Evolutionary conservation across 2,888 invertebrate genomes (phyloP), one percentile per base, ranked within the genome.

Genomic region (Phytoseiulus persimilis): DNA sequence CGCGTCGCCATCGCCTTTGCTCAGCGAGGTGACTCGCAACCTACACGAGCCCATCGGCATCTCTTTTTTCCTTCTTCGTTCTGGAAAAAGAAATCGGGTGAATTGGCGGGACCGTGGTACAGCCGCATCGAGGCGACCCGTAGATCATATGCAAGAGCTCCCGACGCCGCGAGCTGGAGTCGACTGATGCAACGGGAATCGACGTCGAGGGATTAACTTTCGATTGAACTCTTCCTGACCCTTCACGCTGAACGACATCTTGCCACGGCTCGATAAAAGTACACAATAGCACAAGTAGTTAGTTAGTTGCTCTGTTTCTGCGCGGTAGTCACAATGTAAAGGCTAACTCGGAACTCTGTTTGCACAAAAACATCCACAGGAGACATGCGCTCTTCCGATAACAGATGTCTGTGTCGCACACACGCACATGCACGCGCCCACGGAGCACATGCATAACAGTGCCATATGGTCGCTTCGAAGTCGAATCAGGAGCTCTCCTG

Each of bases 1-100:
- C 18, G 87, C 87, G 32, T 39, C 87, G 45, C 87, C 87, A n/a
- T 87, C 87, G 87, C 87, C 87, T 23, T 87, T 87, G 33, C 28
- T 31, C 28, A 87, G 32, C 87, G 32, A 45, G 31, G 87, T n/a
- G 39, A 87, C 87, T 11, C 87, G 87, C 32, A 87, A 65, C 23
- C 65, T 6, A 65, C 65, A 65, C 65, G 65, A 65, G 28, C 65
- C 65, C 18, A 65, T 14, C 5, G 65, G 65, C 65, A 65, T 65
- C 18, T 65, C 65, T 28, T 65, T 65, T 23, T 65, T 65, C 28
- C 18, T 65, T 65, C 65, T 65, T 28, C 18, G 5, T 6, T 65
- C 65, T 65, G 65, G 2, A 65, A 65, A 14, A 65, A 14, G 18
- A 65, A 1, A 39, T 39, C 39, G 5, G 9, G 3, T 39, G 39